These are phyloP conservation scores for Ara ararauna DNA, from an alignment of 2,797 vertebrate species.

Conservation along the genomic window DNA sequence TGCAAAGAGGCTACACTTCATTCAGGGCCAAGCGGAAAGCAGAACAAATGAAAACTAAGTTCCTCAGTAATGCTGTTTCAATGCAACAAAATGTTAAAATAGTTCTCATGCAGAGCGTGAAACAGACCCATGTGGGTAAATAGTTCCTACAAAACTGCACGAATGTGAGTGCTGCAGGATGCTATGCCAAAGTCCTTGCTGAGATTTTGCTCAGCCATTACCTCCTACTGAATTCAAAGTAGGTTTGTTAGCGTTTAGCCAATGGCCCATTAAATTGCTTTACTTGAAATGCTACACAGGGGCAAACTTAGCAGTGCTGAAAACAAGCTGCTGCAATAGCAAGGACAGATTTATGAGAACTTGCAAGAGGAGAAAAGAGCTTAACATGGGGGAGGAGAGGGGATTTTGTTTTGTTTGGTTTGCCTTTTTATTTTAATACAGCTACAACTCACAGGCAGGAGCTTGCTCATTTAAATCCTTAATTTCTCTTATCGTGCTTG, in stretches of 20 bases:
- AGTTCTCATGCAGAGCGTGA: not conserved
- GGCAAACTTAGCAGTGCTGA: not conserved
- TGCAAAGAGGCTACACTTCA: not conserved
- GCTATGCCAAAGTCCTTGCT: not conserved
- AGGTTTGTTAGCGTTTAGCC: not conserved
- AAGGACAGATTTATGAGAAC: not conserved
- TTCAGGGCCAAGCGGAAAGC: not conserved
- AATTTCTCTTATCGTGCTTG: not conserved
- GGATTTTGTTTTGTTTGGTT: not conserved
- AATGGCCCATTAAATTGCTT: slow-evolving; percentile 58
- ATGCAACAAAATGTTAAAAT: not conserved
- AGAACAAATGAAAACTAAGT: not conserved
- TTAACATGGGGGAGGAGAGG: not conserved
- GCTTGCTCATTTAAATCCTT: not conserved
- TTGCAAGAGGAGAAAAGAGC: not conserved
- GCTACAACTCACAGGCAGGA: not conserved
- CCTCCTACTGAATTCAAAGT: slow-evolving; percentile 31
- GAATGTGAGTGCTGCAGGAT: not conserved
- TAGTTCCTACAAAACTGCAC: not conserved
- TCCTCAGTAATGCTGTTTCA: not conserved
- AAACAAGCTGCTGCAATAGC: not conserved
- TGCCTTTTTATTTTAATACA: not conserved
- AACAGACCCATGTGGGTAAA: not conserved
- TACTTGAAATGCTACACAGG: slow-evolving; percentile 26
- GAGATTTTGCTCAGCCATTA: not conserved